Conservation (phyloP, 2,888 invertebrate species). For the Dione vanillae region DNA sequence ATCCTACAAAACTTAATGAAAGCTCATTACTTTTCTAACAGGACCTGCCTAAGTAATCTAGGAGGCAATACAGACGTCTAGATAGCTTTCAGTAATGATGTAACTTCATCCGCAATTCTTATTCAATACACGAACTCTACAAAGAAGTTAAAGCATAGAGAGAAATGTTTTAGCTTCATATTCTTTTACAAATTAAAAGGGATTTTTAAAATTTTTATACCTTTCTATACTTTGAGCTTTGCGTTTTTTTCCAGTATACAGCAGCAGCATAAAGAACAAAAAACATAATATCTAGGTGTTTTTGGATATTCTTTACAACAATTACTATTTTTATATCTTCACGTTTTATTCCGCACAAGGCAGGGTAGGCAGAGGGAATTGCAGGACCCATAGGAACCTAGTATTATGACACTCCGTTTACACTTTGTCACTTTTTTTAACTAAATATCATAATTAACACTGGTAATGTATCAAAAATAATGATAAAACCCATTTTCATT, state of each 20-base stretch:
- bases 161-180: constrained; percentile 35
- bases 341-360: too few relatives aligned
- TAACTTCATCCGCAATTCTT: constrained; percentile 55
- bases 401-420: too few relatives aligned
- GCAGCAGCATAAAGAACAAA: too few relatives aligned
- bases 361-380: too few relatives aligned
- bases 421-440: background rate
- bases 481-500: constrained; percentile 25
- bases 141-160: constrained; percentile 44
- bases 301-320: too few relatives aligned
- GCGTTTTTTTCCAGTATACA: too few relatives aligned
- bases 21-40: constrained; percentile 16
- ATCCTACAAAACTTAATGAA: constrained; percentile 7
- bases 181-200: constrained; percentile 18
- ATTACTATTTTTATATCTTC: too few relatives aligned
- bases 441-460: too few relatives aligned
- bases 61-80: constrained; percentile 60
- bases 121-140: constrained; percentile 52
- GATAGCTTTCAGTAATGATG: constrained; percentile 56
- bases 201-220: background rate
- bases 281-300: too few relatives aligned
- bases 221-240: too few relatives aligned
- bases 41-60: constrained; percentile 49
- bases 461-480: too few relatives aligned
- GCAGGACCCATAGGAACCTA: too few relatives aligned